phyloP scores from a whole-genome alignment of 2,797 vertebrate genomes.

The Chelon labrosus region DNA sequence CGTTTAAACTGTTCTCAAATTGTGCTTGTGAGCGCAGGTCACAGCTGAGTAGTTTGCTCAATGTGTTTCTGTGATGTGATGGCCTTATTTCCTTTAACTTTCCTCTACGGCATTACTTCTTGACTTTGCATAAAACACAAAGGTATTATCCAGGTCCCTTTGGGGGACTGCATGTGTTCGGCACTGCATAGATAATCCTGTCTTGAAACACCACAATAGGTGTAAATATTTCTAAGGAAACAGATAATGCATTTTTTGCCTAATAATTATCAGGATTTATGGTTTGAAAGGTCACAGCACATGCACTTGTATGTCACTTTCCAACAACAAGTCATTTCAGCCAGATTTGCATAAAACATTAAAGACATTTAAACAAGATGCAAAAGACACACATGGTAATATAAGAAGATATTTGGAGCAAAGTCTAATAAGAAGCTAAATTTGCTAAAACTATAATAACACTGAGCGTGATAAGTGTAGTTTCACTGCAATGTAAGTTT shows the following conservation, averaged over 20 bases:
- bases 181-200: constrained; percentile 22
- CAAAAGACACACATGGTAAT: neutral
- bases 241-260: neutral
- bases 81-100: constrained; percentile 34
- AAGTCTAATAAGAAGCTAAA: neutral
- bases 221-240: constrained; percentile 13
- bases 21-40: constrained; percentile 23
- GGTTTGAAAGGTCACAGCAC: neutral
- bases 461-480: neutral
- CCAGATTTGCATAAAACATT: neutral
- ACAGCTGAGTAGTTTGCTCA: constrained; percentile 8
- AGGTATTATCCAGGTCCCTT: constrained; percentile 14
- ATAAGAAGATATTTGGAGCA: neutral
- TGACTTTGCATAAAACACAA: constrained; percentile 41
- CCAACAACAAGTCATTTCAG: neutral
- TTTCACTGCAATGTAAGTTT: neutral
- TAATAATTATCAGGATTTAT: neutral
- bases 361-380: neutral
- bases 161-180: constrained; percentile 11
- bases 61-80: constrained; percentile 1
- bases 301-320: neutral
- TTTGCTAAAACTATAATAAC: neutral
- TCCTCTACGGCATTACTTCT: constrained; percentile 25
- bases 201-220: constrained; percentile 7
- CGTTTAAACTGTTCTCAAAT: constrained; percentile 10